Conservation (phyloP, 2,797 vertebrate genomes). For the Odontamblyopus lacepedii region DNA sequence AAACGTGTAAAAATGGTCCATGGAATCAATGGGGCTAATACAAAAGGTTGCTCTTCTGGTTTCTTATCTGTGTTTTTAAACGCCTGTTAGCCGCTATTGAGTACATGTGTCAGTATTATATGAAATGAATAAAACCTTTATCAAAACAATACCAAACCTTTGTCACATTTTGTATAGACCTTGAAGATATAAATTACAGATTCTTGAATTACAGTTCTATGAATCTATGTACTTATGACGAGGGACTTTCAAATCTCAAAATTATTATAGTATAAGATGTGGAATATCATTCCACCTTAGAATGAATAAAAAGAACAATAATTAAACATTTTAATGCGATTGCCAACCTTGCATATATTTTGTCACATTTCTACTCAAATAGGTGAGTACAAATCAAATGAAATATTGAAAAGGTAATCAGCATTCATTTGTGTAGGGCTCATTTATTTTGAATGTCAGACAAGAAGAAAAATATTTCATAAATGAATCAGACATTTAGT, state of each 20-base stretch:
- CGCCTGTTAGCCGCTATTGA: slow-evolving; percentile 84
- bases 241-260: too few species aligned
- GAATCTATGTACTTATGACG: not conserved
- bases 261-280: too few species aligned
- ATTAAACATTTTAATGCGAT: not conserved
- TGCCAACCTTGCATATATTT: not conserved
- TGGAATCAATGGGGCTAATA: slow-evolving; percentile 70
- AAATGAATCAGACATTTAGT: not conserved
- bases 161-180: not conserved
- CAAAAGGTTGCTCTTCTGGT: slow-evolving; percentile 74
- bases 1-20: slow-evolving; percentile 73
- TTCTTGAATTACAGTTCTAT: not conserved
- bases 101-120: slow-evolving; percentile 87
- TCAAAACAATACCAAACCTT: slow-evolving; percentile 55
- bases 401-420: not conserved
- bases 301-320: too few species aligned
- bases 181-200: not conserved
- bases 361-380: not conserved
- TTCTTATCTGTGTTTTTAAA: slow-evolving; percentile 87
- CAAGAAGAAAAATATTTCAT: not conserved
- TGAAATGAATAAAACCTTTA: slow-evolving; percentile 82
- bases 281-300: too few species aligned
- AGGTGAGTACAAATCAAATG: not conserved
- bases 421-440: not conserved
- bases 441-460: not conserved